Evolutionary conservation across 2,888 invertebrate genomes (phyloP).

Genomic region (Leptinotarsa peninsularis): DNA sequence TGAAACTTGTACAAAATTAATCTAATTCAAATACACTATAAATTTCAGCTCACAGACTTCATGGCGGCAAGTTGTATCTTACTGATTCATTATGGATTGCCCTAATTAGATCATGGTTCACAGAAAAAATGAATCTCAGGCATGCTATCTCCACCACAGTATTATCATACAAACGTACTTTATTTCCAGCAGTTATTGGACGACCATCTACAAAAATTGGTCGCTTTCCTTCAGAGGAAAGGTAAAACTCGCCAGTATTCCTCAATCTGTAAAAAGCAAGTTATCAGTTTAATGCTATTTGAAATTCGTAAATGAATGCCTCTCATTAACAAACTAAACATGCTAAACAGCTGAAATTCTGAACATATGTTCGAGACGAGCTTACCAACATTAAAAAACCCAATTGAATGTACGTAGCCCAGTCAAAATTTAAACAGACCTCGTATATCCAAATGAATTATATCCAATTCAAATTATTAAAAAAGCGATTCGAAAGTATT

Average conservation of each 20-base stretch:
- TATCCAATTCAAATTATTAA: not conserved
- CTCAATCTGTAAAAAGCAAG: conserved; percentile 71
- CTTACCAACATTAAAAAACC: no score
- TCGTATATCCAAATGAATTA: no score
- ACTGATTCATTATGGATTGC: conserved; percentile 90
- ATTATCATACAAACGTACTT: conserved; percentile 91
- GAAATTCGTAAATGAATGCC: not conserved
- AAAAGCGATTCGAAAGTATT: not conserved
- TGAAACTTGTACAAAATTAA: not conserved
- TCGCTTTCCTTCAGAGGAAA: conserved; percentile 94
- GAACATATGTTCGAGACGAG: no score
- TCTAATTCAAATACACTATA: not conserved
- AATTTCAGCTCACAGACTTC: conserved; percentile 30
- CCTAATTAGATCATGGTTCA: conserved; percentile 91
- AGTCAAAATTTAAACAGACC: no score
- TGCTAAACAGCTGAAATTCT: no score
- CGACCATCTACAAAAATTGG: conserved; percentile 95
- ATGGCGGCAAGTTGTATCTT: conserved; percentile 75
- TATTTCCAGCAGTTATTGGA: conserved; percentile 88
- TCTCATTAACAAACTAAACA: no score
- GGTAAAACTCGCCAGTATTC: conserved; percentile 94
- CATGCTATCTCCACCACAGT: conserved; percentile 95
- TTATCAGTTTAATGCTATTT: not conserved
- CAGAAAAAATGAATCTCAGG: conserved; percentile 90
- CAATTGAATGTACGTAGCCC: no score